Conservation (phyloP, 2,888 invertebrate genomes). For the Epinotia brunnichana region DNA sequence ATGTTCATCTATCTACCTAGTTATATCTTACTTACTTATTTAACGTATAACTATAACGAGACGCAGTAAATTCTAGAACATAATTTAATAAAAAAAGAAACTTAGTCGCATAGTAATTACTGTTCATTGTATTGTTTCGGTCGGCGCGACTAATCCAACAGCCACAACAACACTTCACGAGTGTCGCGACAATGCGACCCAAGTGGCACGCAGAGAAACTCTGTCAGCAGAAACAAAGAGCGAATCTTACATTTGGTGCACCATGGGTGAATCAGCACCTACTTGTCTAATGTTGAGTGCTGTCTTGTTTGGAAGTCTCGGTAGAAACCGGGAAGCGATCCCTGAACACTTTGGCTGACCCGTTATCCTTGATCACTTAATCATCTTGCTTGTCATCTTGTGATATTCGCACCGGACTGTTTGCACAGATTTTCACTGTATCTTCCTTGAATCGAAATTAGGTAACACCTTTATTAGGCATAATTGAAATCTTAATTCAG, state of each 20-base stretch:
- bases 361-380: too few relatives aligned
- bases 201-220: constrained; percentile 1
- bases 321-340: not conserved
- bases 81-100: constrained; percentile 7
- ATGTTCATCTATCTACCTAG: too few relatives aligned
- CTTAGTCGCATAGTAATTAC: constrained; percentile 3
- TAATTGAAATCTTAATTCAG: too few relatives aligned
- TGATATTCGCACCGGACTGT: too few relatives aligned
- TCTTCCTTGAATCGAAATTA: too few relatives aligned
- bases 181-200: constrained; percentile 5
- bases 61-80: not conserved
- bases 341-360: too few relatives aligned
- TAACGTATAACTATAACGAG: not conserved
- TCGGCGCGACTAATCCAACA: constrained; percentile 5
- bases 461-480: too few relatives aligned
- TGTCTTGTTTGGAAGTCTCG: not conserved
- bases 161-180: not conserved
- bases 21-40: too few relatives aligned
- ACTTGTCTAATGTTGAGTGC: not conserved
- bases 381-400: too few relatives aligned
- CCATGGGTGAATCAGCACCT: not conserved
- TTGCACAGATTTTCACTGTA: too few relatives aligned
- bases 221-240: not conserved
- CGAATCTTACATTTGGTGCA: not conserved
- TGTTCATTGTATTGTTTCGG: not conserved